These are phyloP conservation scores for Axis porcinus DNA, from an alignment of 2,113 vertebrate genomes.

Conservation along the genomic window DNA sequence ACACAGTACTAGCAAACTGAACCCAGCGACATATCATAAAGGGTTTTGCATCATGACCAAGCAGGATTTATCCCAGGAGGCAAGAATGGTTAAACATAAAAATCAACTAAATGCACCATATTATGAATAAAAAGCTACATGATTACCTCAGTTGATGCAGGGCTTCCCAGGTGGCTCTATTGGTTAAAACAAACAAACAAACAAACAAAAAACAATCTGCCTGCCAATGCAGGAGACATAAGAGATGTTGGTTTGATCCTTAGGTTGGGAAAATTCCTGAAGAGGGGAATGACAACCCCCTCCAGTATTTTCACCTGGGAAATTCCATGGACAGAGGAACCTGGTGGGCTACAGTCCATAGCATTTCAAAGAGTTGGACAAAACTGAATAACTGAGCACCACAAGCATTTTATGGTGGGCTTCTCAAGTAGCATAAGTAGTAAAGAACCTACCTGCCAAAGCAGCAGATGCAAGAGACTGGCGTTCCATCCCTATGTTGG, in stretches of 20 bases:
- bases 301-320: neutral
- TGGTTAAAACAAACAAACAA: neutral
- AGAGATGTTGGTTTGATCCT: neutral
- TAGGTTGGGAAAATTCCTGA: neutral
- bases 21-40: neutral
- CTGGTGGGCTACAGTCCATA: neutral
- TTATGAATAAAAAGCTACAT: neutral
- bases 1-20: neutral
- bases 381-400: neutral
- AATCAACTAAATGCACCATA: neutral
- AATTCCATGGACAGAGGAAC: neutral
- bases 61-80: neutral
- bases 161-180: neutral
- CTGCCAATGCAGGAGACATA: neutral
- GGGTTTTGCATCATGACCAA: neutral
- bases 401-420: fast-evolving
- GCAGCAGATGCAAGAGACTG: neutral
- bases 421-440: neutral
- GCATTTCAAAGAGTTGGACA: neutral
- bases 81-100: neutral
- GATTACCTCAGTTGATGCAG: neutral
- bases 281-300: neutral
- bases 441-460: neutral
- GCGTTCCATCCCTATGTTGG: neutral
- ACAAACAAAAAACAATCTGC: neutral